These are phyloP conservation scores for Drosophila borealis DNA, from an alignment of 2,888 invertebrate genomes.

Conservation along the genomic window DNA sequence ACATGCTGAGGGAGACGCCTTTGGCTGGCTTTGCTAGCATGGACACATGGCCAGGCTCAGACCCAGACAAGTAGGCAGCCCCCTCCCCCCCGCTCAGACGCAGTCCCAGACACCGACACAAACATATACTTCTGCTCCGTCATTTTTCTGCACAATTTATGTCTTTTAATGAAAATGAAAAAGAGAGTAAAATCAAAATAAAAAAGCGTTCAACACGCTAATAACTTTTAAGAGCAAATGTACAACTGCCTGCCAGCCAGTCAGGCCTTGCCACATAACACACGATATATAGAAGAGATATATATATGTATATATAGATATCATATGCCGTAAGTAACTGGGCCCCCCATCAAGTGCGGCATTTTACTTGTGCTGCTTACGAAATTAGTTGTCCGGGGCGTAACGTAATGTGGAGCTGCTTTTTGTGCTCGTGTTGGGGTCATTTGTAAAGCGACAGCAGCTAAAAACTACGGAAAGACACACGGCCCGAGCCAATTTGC, in stretches of 20 bases:
- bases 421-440: slow-evolving; percentile 43
- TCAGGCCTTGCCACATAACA: slow-evolving; percentile 30
- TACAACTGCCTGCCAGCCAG: slow-evolving; percentile 50
- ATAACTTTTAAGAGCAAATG: slow-evolving; percentile 78
- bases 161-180: slow-evolving; percentile 79
- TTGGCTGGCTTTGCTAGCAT: slow-evolving; percentile 38
- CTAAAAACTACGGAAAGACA: slow-evolving; percentile 25
- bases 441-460: slow-evolving; percentile 38
- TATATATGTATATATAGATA: not conserved
- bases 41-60: slow-evolving; percentile 15
- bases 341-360: slow-evolving; percentile 41
- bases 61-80: slow-evolving; percentile 13
- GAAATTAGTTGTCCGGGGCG: slow-evolving; percentile 64
- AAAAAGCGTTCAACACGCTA: slow-evolving; percentile 69
- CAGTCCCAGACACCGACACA: not conserved
- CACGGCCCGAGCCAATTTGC: slow-evolving; percentile 50
- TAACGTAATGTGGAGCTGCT: slow-evolving; percentile 41
- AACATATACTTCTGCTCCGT: slow-evolving; percentile 43
- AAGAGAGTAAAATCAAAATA: slow-evolving; percentile 54
- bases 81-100: too few relatives aligned
- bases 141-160: slow-evolving; percentile 81
- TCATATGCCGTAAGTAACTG: not conserved
- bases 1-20: slow-evolving; percentile 47
- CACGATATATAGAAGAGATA: not conserved
- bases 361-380: slow-evolving; percentile 43